Evolutionary conservation across 2,113 vertebrate species (phyloP), one percentile per base, ranked within the genome.

Genomic region (Sula dactylatra): DNA sequence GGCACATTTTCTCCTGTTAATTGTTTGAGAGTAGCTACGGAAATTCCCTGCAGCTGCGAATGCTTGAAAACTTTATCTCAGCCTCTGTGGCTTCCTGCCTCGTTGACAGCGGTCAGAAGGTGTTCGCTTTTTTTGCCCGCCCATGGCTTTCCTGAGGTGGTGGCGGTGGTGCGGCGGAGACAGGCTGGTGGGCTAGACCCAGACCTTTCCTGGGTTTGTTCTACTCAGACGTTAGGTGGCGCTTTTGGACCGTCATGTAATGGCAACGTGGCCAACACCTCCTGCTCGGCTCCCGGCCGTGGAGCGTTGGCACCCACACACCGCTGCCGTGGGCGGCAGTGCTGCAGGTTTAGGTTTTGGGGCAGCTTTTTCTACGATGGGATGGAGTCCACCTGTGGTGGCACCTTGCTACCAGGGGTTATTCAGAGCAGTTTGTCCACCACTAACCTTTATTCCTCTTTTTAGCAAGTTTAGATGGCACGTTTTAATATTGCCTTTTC

Each of bases 311-410:
- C 44, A 45, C 18, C 15, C 54, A 19, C 21, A 10, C 38, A 24
- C 21, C 9, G 27, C 32, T 44, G 38, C 38, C 4, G 4, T 1
- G 19, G 54, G 20, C 1, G 0, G 47, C 21, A 13, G 27, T 16
- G 34, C 18, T 21, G 64, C 7, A 61, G 25, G 10, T 11, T 27
- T 34, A n/a, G 16, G 10, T 50, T 40, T 40, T 26, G 29, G 29
- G 5, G 16, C 18, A 59, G 52, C 27, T 8, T 42, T 9, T 29
- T 45, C 45, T 38, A 22, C 19, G 9, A 6, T 2, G 8, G 22
- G 15, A 34, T 27, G 24, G 36, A 45, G 59, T 29, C 22, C n/a
- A 19, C 19, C 24, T 20, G 26, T 2, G 2, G 9, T 20, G 12
- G n/a, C 3, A 1, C 22, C 32, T 52, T 52, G 52, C 70, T 76